Evolutionary conservation across 2,113 vertebrate species (phyloP).

Genomic region (Phasianus colchicus): DNA sequence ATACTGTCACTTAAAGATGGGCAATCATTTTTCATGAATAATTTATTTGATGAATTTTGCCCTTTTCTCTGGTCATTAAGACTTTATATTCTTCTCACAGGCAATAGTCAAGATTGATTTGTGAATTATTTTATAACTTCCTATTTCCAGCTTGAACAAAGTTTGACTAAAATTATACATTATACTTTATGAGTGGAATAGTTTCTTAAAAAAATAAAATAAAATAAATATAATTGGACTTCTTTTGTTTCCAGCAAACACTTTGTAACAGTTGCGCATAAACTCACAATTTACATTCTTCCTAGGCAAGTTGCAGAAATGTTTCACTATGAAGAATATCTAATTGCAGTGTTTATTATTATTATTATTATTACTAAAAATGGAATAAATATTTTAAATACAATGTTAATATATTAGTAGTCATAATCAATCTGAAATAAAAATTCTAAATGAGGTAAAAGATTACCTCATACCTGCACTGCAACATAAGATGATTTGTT

Average conservation of each 20-base stretch:
- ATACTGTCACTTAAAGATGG: neutral
- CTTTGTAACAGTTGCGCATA: neutral
- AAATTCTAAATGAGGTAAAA: neutral
- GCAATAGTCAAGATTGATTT: neutral
- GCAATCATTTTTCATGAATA: slow-evolving; percentile 7
- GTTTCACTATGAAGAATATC: neutral
- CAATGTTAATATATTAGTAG: accelerated
- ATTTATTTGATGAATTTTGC: slow-evolving; percentile 8
- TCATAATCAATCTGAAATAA: neutral
- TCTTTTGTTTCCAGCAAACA: neutral
- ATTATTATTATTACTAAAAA: neutral
- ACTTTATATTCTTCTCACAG: neutral
- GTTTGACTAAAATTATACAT: neutral
- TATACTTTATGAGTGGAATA: neutral
- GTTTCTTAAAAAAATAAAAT: neutral
- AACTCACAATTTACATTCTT: neutral
- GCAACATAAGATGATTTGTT: neutral
- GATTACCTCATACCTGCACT: neutral
- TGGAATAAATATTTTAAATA: neutral
- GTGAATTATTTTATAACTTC: neutral
- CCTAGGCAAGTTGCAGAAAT: neutral
- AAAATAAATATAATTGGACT: neutral
- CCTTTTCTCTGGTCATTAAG: neutral
- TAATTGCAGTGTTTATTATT: neutral
- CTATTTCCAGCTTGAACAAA: neutral